Conservation (phyloP, 2,113 vertebrate species). For the Malurus cyaneus region DNA sequence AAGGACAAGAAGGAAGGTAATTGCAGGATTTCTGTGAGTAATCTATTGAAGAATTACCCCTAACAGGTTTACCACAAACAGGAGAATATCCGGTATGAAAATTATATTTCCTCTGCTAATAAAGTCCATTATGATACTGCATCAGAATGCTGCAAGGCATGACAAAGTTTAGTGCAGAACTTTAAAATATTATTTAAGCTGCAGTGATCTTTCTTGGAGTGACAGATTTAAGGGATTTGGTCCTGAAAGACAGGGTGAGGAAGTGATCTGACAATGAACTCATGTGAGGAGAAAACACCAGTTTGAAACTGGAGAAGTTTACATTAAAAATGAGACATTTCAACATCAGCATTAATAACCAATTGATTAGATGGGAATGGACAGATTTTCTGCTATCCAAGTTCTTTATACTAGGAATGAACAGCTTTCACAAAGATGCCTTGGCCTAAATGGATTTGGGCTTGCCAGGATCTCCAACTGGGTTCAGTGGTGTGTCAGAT, state of each 20-base stretch:
- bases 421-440: not conserved
- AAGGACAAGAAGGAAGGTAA: not conserved
- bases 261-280: not conserved
- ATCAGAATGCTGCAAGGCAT: not conserved
- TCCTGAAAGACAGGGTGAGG: not conserved
- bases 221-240: not conserved
- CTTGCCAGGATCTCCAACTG: not conserved
- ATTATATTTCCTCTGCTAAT: not conserved
- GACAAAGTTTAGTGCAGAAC: not conserved
- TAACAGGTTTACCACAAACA: not conserved
- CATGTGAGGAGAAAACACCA: not conserved
- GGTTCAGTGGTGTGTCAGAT: not conserved
- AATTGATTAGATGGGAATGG: not conserved
- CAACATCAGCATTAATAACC: not conserved
- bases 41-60: not conserved
- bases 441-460: not conserved
- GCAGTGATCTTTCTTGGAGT: not conserved
- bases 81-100: not conserved
- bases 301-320: not conserved
- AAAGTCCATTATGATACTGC: accelerated
- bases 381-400: not conserved
- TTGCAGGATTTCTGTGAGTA: not conserved
- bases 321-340: not conserved
- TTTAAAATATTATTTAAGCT: not conserved
- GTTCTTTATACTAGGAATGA: not conserved